These are phyloP conservation scores for Thaleichthys pacificus DNA, from an alignment of 2,797 vertebrate genomes.

Conservation along the genomic window DNA sequence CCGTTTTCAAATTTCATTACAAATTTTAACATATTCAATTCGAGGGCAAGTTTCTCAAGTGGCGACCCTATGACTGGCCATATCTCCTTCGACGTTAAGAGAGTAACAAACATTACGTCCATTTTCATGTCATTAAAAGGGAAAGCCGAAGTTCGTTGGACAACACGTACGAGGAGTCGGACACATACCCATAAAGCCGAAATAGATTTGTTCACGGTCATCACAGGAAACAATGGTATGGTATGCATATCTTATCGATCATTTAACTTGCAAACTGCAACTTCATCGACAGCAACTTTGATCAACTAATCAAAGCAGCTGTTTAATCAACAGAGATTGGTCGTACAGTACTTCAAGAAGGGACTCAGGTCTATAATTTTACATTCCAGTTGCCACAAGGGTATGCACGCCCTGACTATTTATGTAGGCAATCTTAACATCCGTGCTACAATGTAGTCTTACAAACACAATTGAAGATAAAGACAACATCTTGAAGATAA, in stretches of 20 bases:
- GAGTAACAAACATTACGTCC: conserved; percentile 24
- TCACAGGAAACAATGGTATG: background rate
- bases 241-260: background rate
- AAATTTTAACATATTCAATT: conserved; percentile 25
- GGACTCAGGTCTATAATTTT: conserved; percentile 52
- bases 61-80: conserved; percentile 47
- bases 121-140: conserved; percentile 16
- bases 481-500: no score
- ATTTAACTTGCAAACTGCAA: no score
- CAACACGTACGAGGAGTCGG: background rate
- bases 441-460: no score
- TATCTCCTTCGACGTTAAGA: conserved; percentile 46
- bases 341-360: conserved; percentile 24
- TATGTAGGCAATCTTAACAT: no score
- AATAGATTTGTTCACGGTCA: conserved; percentile 32
- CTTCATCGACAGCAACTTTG: background rate
- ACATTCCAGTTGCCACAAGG: conserved; percentile 52
- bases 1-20: conserved; percentile 48
- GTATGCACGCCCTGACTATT: conserved; percentile 19
- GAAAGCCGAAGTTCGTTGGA: no score
- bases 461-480: no score
- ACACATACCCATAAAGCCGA: background rate
- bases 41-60: conserved; percentile 2
- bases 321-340: conserved; percentile 13
- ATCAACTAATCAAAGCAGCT: no score